These are phyloP conservation scores for Lapara coniferarum DNA, from an alignment of 2,888 invertebrate species.

Conservation along the genomic window DNA sequence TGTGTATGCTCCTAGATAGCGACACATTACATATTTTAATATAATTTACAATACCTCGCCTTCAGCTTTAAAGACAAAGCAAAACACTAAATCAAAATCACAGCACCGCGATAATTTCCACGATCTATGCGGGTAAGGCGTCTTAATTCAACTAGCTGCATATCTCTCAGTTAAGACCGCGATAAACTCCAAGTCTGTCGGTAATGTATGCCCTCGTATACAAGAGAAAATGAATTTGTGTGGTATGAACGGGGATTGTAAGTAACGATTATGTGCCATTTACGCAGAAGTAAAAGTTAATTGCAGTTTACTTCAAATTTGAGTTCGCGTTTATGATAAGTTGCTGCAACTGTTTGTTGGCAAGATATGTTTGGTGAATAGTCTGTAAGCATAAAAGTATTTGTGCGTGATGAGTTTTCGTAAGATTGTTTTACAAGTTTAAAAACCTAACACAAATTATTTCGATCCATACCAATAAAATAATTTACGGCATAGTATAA, in stretches of 20 bases:
- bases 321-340: not conserved
- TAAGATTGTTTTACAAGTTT: too few species aligned
- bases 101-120: not conserved
- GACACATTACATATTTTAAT: too few species aligned
- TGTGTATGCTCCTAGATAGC: too few species aligned
- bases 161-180: constrained; percentile 19
- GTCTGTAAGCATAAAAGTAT: too few species aligned
- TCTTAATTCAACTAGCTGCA: constrained; percentile 9
- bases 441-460: too few species aligned
- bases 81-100: not conserved
- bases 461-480: too few species aligned
- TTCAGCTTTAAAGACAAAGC: not conserved
- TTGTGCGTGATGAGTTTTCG: too few species aligned
- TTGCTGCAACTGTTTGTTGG: too few species aligned
- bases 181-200: constrained; percentile 6
- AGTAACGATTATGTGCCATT: not conserved
- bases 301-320: not conserved
- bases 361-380: too few species aligned
- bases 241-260: not conserved
- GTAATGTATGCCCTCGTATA: constrained; percentile 24
- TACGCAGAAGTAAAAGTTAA: not conserved
- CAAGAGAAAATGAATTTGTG: constrained; percentile 27
- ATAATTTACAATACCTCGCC: too few species aligned
- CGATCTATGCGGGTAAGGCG: constrained; percentile 3
- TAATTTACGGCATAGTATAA: too few species aligned